Percentiles rank a stretch among this genome's conserved stretches.
Evolutionary conservation across 2,113 vertebrate genomes (phyloP).

Genomic region (Gorsachius goisagi): DNA sequence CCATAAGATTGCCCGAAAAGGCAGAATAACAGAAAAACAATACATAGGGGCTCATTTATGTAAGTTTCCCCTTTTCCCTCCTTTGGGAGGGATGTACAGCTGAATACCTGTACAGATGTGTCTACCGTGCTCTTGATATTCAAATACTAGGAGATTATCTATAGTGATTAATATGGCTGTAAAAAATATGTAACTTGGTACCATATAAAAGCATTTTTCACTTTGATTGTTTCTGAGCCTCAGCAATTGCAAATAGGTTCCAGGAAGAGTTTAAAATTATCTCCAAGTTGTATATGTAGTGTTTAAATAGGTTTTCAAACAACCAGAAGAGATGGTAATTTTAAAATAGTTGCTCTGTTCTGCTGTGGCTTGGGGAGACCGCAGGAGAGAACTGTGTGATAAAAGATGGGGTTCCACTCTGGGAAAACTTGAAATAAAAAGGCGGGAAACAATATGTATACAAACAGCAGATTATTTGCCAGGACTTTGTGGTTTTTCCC

Average conservation of each 20-base stretch:
- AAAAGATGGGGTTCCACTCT: neutral
- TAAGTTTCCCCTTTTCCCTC: neutral
- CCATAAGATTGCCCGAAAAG: neutral
- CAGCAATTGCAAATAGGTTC: neutral
- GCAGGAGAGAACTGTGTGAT: neutral
- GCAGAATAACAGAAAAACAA: neutral
- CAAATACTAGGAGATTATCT: neutral
- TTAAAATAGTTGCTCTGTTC: neutral
- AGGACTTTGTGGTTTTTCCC: neutral
- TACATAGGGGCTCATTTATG: neutral
- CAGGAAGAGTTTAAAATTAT: neutral
- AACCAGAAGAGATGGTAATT: neutral
- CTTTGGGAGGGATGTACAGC: neutral
- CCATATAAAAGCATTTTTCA: neutral
- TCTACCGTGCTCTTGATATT: neutral
- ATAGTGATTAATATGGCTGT: neutral
- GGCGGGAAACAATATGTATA: neutral
- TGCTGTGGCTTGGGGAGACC: neutral
- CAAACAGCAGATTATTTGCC: slow-evolving; percentile 5
- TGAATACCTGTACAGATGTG: neutral
- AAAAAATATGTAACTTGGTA: neutral
- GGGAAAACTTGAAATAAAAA: neutral
- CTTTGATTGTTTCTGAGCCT: neutral
- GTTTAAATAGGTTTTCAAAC: slow-evolving; percentile 4
- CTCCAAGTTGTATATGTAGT: neutral